Base-by-base conservation (phyloP, 2,113 vertebrate species). In the Ploceus nigricollis region DNA sequence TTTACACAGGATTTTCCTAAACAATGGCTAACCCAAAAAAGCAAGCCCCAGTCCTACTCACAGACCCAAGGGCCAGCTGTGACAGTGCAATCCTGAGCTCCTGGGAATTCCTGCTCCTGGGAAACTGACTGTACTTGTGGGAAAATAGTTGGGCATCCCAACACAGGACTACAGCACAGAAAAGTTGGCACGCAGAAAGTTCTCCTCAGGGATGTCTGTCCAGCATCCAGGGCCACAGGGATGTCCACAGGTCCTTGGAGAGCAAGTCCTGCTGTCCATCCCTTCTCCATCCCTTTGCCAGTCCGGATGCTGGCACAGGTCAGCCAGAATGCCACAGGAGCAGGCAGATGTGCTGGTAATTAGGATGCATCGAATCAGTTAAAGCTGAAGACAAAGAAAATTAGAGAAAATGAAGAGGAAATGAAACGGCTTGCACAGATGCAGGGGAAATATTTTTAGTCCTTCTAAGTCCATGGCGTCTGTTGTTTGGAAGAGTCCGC, bases 321-420 rank as follows among this genome's bases (percentile, higher is more conserved):
- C 83, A 50, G 18, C 13, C 5, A 4, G 54, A 75, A 68, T 7
- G 4, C 40, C 4, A 10, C 11, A 7, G 95, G 80, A 66, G 70
- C 22, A 2, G 87, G 27, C 93, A 85, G 92, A 94, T 82, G 91
- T 39, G 51, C 56, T 20, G 1, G 1, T 93, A 89, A 96, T 94
- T 79, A 94, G 40, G 89, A 82, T 79, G 54, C 89, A 63, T 60
- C 51, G 6, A 79, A 31, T 68, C 90, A 48, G 79, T 94, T 61
- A 78, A 93, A 90, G 94, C 68, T 48, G 82, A 83, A 95, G 88
- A 94, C 90, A 90, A 95, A 90, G 93, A 92, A 94, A 95, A 95
- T 91, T 87, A 93, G 79, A 75, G 75, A 81, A 92, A 85, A 94
- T 64, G 57, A 81, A 96, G 90, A 83, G 91, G 96, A 86, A 80